These are phyloP conservation scores for Scaptomyza parva DNA, from an alignment of 2,888 invertebrate genomes.

Conservation along the genomic window DNA sequence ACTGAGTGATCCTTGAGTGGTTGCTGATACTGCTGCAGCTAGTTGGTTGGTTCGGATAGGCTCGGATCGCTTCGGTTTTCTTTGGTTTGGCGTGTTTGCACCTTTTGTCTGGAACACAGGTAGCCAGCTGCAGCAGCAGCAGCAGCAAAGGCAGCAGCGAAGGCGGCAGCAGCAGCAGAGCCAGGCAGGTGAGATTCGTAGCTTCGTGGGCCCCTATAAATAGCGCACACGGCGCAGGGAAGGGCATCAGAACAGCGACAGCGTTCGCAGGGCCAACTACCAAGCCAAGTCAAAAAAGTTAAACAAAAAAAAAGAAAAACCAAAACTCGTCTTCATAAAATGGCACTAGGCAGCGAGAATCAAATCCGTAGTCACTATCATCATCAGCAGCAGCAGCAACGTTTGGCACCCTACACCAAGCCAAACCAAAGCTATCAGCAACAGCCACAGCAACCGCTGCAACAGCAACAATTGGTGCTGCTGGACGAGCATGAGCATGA, in stretches of 20 bases:
- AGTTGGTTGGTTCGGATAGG: conserved; percentile 27
- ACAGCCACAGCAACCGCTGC: conserved; percentile 2
- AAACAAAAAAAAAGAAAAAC: conserved; percentile 1
- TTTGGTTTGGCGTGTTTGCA: conserved; percentile 57
- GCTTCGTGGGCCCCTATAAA: conserved; percentile 73
- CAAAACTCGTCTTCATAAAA: conserved; percentile 22
- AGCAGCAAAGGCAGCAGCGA: background rate
- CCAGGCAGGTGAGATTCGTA: conserved; percentile 57
- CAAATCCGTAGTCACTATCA: conserved; percentile 47
- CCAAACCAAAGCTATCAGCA: conserved; percentile 29
- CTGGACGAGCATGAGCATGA: conserved; percentile 34
- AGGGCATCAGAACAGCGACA: conserved; percentile 84
- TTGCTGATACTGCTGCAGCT: conserved; percentile 28
- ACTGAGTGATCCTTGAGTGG: conserved; percentile 48
- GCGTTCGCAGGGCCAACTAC: conserved; percentile 75
- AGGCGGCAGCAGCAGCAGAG: conserved; percentile 6
- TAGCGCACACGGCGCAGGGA: conserved; percentile 76
- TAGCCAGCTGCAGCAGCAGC: conserved; percentile 33
- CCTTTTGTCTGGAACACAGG: conserved; percentile 66
- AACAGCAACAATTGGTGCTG: conserved; percentile 26
- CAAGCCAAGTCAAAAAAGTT: conserved; percentile 10
- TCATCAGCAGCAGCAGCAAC: conserved; percentile 24
- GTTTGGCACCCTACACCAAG: conserved; percentile 65
- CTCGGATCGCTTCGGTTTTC: no score
- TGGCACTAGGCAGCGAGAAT: conserved; percentile 76